phyloP scores from a whole-genome alignment of 2,888 invertebrate genomes.

The Aphelenchoides bicaudatus region DNA sequence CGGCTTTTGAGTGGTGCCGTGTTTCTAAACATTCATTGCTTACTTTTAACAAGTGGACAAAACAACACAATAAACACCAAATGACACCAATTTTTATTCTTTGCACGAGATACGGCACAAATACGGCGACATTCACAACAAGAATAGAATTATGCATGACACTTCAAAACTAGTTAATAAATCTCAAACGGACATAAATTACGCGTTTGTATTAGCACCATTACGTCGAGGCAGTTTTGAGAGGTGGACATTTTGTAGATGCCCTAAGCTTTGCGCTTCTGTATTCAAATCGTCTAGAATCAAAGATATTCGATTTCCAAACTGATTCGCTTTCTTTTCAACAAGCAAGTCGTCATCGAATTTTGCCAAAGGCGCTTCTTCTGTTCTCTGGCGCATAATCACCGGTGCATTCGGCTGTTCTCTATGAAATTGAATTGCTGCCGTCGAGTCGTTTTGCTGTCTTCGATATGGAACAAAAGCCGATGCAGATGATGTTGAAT shows the following conservation, averaged over 20 bases:
- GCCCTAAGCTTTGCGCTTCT: constrained; percentile 26
- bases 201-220: no score
- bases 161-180: no score
- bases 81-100: constrained; percentile 8
- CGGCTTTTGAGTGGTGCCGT: constrained; percentile 88
- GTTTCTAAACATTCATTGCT: constrained; percentile 71
- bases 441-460: no score
- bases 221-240: background rate
- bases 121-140: background rate
- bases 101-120: background rate
- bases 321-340: constrained; percentile 36
- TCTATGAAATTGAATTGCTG: background rate
- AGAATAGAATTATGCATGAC: background rate
- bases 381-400: constrained; percentile 28
- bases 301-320: constrained; percentile 52
- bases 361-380: constrained; percentile 16
- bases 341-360: constrained; percentile 6
- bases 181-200: no score
- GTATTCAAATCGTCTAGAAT: constrained; percentile 53
- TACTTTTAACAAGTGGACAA: background rate
- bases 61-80: constrained; percentile 14
- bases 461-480: constrained; percentile 4
- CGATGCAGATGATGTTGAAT: background rate
- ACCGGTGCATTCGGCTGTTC: background rate
- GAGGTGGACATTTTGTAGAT: background rate